These are phyloP conservation scores for Linnaemya vulpina DNA, from an alignment of 2,888 invertebrate species.

Conservation along the genomic window DNA sequence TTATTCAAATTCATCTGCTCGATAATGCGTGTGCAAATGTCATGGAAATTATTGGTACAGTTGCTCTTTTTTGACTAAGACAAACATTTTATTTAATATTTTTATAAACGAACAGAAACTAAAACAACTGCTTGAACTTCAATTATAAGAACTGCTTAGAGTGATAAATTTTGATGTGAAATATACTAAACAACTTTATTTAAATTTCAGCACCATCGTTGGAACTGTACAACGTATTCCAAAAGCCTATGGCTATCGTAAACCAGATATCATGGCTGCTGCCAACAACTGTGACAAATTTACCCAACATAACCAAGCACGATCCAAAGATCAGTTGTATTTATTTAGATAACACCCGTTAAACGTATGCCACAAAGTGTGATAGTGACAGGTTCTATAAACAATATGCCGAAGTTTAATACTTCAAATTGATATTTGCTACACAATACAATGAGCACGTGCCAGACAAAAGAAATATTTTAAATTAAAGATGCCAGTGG, in stretches of 20 bases:
- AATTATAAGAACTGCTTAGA: too few species aligned
- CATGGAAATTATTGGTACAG: slow-evolving; percentile 26
- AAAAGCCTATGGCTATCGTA: background rate
- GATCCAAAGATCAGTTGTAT: slow-evolving; percentile 20
- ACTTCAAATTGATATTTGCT: slow-evolving; percentile 21
- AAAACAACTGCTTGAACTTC: too few species aligned
- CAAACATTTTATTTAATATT: too few species aligned
- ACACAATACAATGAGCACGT: slow-evolving; percentile 50
- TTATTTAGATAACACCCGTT: slow-evolving; percentile 33
- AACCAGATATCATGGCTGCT: background rate
- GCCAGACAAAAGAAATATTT: slow-evolving; percentile 52
- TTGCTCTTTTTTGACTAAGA: background rate
- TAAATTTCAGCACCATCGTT: slow-evolving; percentile 24
- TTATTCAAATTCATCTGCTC: background rate
- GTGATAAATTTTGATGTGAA: background rate
- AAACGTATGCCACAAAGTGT: slow-evolving; percentile 77
- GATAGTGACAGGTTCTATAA: slow-evolving; percentile 80
- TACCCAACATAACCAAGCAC: background rate
- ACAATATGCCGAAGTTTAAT: slow-evolving; percentile 30
- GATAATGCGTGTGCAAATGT: slow-evolving; percentile 44
- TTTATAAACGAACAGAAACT: too few species aligned
- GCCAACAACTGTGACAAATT: slow-evolving; percentile 17
- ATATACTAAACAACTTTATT: background rate
- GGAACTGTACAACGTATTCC: slow-evolving; percentile 21
- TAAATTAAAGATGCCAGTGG: slow-evolving; percentile 61